Evolutionary conservation across 2,797 vertebrate species (phyloP).

Genomic region (Ctenosaura bakeri): DNA sequence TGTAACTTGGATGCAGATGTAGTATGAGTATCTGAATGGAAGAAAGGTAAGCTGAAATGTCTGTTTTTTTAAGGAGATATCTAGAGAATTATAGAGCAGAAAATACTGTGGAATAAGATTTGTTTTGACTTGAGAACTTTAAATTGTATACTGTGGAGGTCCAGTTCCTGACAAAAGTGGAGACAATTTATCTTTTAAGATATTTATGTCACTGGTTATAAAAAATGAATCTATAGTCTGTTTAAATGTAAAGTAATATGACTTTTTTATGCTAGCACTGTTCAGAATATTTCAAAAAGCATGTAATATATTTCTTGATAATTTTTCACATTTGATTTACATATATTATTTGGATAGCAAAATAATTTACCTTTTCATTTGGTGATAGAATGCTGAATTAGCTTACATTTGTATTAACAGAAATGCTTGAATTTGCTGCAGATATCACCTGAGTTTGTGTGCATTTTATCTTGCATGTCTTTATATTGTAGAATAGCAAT

Average conservation of each 20-base stretch:
- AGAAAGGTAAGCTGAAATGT: neutral
- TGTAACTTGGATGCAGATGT: neutral
- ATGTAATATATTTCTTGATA: constrained; percentile 47
- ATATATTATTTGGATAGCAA: constrained; percentile 43
- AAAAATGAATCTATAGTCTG: constrained; percentile 34
- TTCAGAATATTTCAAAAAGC: constrained; percentile 48
- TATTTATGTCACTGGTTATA: neutral
- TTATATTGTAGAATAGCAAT: neutral
- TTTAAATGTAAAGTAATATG: constrained; percentile 73
- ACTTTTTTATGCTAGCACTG: constrained; percentile 70
- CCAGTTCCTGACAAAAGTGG: constrained; percentile 34
- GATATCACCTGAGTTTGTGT: constrained; percentile 29
- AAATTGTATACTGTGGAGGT: constrained; percentile 1
- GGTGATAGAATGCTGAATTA: constrained; percentile 10
- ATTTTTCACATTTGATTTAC: constrained; percentile 40
- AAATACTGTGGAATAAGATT: neutral
- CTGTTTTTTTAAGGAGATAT: neutral
- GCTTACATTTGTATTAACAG: constrained; percentile 41
- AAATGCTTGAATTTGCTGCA: constrained; percentile 55
- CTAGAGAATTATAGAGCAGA: neutral
- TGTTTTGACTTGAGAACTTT: constrained; percentile 28
- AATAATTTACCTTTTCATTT: neutral
- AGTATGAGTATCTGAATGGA: neutral
- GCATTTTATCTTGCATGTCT: constrained; percentile 22
- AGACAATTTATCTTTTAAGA: constrained; percentile 23